A percentile compares a stretch with the other conserved stretches of the same genome.
Evolutionary conservation across 64 coral and sea anemone genomes (phyloP).

Genomic region (Pocillopora verrucosa): DNA sequence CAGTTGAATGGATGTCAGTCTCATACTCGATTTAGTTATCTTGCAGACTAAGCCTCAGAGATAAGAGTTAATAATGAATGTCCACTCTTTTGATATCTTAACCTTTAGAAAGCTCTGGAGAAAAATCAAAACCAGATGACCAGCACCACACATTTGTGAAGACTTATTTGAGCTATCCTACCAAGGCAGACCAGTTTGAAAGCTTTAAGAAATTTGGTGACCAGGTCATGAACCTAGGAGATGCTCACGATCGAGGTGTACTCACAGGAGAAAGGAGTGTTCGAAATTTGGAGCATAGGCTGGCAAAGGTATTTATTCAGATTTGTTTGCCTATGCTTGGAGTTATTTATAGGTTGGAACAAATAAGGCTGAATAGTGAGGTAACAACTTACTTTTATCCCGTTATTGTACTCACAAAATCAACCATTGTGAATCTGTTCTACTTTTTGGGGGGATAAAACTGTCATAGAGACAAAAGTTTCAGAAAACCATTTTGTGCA

Average conservation of each 20-base stretch:
- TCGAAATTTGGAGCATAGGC: conserved; percentile 62
- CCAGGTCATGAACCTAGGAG: conserved; percentile 70
- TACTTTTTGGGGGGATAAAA: too few relatives aligned
- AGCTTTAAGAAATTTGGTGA: conserved; percentile 86
- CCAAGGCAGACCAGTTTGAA: conserved; percentile 88
- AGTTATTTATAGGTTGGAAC: too few relatives aligned
- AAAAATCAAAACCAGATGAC: conserved; percentile 32
- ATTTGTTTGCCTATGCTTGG: too few relatives aligned
- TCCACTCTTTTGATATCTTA: not conserved
- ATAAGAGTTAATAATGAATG: not conserved
- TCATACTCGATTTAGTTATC: too few relatives aligned
- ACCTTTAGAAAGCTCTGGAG: not conserved
- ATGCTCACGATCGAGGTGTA: conserved; percentile 85
- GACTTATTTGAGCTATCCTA: conserved; percentile 83
- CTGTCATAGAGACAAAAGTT: too few relatives aligned
- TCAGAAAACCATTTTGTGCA: too few relatives aligned
- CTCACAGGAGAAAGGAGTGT: conserved; percentile 89
- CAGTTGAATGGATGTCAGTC: too few relatives aligned
- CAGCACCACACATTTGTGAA: conserved; percentile 61
- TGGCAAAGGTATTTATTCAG: conserved; percentile 67
- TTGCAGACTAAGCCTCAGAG: too few relatives aligned
- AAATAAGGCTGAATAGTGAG: too few relatives aligned
- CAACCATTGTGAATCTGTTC: too few relatives aligned
- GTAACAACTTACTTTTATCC: too few relatives aligned
- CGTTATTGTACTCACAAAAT: too few relatives aligned